phyloP scores from a whole-genome alignment of 2,888 invertebrate genomes.

The Archaeoteleia sp. region DNA sequence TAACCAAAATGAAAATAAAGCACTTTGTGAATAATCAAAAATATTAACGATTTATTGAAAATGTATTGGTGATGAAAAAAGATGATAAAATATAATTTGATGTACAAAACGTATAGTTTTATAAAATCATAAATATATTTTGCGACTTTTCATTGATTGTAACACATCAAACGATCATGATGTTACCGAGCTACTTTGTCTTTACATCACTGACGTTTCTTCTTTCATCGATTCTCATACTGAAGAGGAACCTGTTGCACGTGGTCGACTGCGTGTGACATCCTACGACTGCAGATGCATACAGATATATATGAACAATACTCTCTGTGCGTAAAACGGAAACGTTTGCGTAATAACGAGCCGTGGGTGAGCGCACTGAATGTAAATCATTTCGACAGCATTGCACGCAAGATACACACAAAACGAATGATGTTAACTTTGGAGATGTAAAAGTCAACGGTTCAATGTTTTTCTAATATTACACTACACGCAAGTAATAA shows the following conservation, averaged over 20 bases:
- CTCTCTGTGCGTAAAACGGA: constrained; percentile 27
- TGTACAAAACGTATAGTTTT: too few relatives aligned
- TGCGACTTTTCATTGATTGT: too few relatives aligned
- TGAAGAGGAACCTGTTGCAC: constrained; percentile 62
- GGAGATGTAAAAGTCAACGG: constrained; percentile 10
- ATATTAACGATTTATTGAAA: too few relatives aligned
- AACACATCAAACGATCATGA: background rate
- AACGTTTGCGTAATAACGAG: constrained; percentile 27
- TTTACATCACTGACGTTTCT: constrained; percentile 23
- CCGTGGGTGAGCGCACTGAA: constrained; percentile 10
- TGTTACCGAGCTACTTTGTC: constrained; percentile 23
- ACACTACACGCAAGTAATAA: too few relatives aligned
- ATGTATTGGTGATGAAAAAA: too few relatives aligned
- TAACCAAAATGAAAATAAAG: too few relatives aligned
- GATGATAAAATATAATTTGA: too few relatives aligned
- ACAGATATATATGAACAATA: constrained; percentile 33
- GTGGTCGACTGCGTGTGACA: constrained; percentile 53
- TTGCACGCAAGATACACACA: constrained; percentile 12
- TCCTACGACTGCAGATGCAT: constrained; percentile 48
- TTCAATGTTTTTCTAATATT: too few relatives aligned
- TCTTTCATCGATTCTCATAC: constrained; percentile 40
- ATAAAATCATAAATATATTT: too few relatives aligned
- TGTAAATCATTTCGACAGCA: constrained; percentile 36
- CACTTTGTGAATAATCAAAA: too few relatives aligned
- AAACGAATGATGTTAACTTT: constrained; percentile 13